Percentiles rank a stretch among this genome's conserved stretches.
Conservation (phyloP, 1,140 invertebrate genomes). For the Arion vulgaris region DNA sequence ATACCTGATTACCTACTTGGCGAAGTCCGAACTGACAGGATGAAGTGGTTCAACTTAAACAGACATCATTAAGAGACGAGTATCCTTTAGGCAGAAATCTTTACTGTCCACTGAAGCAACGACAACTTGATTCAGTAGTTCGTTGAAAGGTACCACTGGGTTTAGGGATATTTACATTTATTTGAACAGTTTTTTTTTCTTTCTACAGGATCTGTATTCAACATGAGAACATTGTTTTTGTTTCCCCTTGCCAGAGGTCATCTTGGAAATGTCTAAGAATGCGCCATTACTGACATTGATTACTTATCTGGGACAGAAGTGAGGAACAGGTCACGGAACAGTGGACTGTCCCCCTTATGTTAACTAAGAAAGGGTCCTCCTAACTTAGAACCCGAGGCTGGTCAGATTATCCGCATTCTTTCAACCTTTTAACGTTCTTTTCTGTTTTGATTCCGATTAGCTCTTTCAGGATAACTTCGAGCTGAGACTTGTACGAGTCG, state of each 20-base stretch:
- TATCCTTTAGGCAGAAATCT: neutral
- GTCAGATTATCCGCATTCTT: neutral
- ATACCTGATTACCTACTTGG: neutral
- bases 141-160: neutral
- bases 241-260: no score
- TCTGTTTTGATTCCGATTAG: neutral
- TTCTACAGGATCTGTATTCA: no score
- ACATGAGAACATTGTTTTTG: no score
- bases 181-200: neutral
- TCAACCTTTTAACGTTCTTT: neutral
- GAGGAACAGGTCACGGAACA: no score
- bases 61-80: neutral
- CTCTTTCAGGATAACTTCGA: neutral
- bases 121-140: neutral
- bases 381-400: neutral
- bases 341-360: no score
- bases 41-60: neutral
- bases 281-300: no score
- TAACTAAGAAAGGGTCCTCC: neutral
- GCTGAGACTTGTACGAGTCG: neutral
- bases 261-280: no score
- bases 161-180: no score
- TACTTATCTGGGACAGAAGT: no score
- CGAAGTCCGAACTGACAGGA: neutral
- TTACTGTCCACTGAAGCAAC: neutral